Conservation (phyloP, 2,113 vertebrate genomes). For the Alces alces region DNA sequence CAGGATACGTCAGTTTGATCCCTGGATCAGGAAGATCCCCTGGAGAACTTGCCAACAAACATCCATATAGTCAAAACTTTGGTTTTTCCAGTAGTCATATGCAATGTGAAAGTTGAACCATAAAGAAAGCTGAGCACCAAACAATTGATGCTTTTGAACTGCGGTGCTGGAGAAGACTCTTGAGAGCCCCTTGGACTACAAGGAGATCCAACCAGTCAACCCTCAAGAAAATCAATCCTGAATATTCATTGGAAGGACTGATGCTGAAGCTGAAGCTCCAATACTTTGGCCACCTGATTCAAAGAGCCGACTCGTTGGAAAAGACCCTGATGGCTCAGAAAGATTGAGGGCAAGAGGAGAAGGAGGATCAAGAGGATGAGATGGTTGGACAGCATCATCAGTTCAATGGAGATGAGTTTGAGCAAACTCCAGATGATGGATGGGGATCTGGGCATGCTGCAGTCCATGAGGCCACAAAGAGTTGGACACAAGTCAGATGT, state of each 20-base stretch:
- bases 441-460: not conserved
- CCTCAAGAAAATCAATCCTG: not conserved
- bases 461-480: not conserved
- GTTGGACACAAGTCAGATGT: rapidly evolving
- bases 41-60: not conserved
- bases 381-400: not conserved
- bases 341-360: not conserved
- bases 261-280: not conserved
- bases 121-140: not conserved
- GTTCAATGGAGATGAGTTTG: not conserved
- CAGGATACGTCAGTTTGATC: not conserved
- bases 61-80: not conserved
- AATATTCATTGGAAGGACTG: not conserved
- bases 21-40: not conserved
- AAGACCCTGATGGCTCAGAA: not conserved
- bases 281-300: not conserved
- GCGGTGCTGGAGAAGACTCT: not conserved
- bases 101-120: not conserved
- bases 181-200: not conserved
- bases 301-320: not conserved
- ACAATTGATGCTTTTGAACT: not conserved
- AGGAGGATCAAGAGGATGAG: not conserved
- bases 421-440: not conserved
- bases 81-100: not conserved
- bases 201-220: not conserved